Evolutionary conservation across 2,888 invertebrate species (phyloP), one percentile per base, ranked within the genome.

Genomic region (Synanthedon formicaeformis): DNA sequence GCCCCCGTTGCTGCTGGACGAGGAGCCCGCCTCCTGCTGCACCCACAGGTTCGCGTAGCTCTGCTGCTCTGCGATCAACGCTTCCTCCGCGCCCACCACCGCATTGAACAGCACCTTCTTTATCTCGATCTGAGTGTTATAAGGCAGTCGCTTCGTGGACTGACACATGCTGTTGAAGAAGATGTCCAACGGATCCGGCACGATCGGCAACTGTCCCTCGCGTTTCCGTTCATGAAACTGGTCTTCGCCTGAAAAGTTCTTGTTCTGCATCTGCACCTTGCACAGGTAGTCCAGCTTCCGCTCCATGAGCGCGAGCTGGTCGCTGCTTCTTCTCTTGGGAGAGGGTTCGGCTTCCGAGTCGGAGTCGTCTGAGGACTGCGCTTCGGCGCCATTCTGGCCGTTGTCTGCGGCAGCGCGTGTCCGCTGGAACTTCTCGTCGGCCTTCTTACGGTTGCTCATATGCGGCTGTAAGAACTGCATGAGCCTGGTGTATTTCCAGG

Each of bases 151-250:
- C 67, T 83, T 83, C 41, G 85, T 81, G 50, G 81, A 72, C 68
- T 85, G 83, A 64, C 85, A 85, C 86, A 86, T 86, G 73, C 84
- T 71, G 67, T 75, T 79, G 71, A 86, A 86, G 71, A 86, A 86
- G 55, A 78, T 80, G 66, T 84, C 84, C 51, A 84, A 72, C 52
- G 84, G 81, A 64, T 83, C 82, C 53, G 55, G 55, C 54, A 53
- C 40, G 52, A 55, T 57, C 52, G 57, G 59, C 55, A 50, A 58
- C 55, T 51, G 57, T 52, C 50, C 50, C 53, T 57, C 62, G 52
- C 64, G 60, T 52, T 61, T 60, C 11, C 60, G 56, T 50, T 62
- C 63, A 54, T 52, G 56, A 53, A 54, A 51, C 40, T 60, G 57
- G 52, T 60, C 56, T 16, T 64, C 69, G 13, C 62, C 58, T 56